Base-by-base conservation (phyloP, 2,113 vertebrate genomes). In the Euleptes europaea region DNA sequence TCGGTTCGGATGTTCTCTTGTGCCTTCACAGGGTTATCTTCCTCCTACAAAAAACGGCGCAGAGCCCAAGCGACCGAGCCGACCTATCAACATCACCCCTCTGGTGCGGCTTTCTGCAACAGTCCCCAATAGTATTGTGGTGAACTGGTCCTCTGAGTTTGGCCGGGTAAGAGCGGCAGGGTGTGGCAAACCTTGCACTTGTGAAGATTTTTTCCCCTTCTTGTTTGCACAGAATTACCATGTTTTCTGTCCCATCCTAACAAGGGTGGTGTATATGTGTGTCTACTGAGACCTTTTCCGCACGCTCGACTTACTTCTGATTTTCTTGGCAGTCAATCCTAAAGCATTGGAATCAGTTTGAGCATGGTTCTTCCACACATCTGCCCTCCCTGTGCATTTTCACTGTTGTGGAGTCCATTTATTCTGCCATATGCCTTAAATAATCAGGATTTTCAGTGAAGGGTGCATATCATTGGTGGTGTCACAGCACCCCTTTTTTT, bases 101-200 rank as follows among this genome's bases (percentile, higher is more conserved):
- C 47, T 96, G 88, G 94, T 95, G 1, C 94, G 96, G 1, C 95
- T 97, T 0, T 95, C 96, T 0, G 96, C 96, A 0, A 97, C 96
- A 0, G 94, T 95, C 73, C 95, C 96, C 19, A 97, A 97, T 83
- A 95, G 92, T 0, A 92, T 97, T 0, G 94, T 96, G 0, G 96
- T 97, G 23, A 97, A 96, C 80, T 97, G 96, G 96, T 96, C 96
- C 1, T 96, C 96, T 0, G 96, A 97, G 72, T 96, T 96, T 0
- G 95, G 96, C 91, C 83, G 96, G 90, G 96, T 97, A 92, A 94
- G 96, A 14, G 35, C 1, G 2, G 26, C 40, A 72, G 10, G 28
- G 14, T 9, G 26, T 2, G 26, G 60, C 60, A 28, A 28, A 1
- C 26, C 19, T 65, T 26, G 4, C n/a, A 31, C 4, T 6, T 69